These are phyloP conservation scores for Gallinago stenura DNA, from an alignment of 2,797 vertebrate species.

Conservation along the genomic window DNA sequence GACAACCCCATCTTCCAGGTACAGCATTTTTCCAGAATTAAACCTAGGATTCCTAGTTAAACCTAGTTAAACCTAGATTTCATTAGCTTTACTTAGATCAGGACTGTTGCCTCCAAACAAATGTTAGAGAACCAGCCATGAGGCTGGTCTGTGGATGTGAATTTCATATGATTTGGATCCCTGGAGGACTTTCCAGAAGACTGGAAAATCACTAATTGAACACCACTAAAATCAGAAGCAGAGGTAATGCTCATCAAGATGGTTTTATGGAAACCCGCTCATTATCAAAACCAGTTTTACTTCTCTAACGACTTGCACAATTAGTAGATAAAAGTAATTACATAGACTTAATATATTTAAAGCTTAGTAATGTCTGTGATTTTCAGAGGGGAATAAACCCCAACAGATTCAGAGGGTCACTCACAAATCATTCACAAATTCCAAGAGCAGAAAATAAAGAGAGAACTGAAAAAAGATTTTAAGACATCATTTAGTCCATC, in stretches of 20 bases:
- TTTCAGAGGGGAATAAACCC: not conserved
- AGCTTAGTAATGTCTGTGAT: not conserved
- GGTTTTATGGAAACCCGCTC: not conserved
- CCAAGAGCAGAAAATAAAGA: not conserved
- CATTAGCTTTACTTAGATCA: not conserved
- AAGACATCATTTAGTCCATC: not conserved
- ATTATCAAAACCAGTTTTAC: not conserved
- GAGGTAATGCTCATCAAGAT: not conserved
- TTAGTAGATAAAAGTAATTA: not conserved
- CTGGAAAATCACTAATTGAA: accelerated
- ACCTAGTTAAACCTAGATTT: not conserved
- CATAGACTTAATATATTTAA: not conserved
- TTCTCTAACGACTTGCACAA: not conserved
- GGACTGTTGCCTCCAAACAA: not conserved
- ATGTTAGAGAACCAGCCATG: not conserved
- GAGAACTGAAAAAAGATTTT: not conserved
- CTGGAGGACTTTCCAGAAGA: not conserved
- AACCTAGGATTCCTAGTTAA: not conserved
- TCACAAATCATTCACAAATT: not conserved
- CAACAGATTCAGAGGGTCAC: not conserved
- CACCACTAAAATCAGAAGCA: not conserved
- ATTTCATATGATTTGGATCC: not conserved
- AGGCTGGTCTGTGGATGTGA: not conserved
- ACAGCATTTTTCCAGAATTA: not conserved
- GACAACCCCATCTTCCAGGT: not conserved